Base-by-base conservation (phyloP, 2,888 invertebrate genomes). In the Ceraclea dissimilis region DNA sequence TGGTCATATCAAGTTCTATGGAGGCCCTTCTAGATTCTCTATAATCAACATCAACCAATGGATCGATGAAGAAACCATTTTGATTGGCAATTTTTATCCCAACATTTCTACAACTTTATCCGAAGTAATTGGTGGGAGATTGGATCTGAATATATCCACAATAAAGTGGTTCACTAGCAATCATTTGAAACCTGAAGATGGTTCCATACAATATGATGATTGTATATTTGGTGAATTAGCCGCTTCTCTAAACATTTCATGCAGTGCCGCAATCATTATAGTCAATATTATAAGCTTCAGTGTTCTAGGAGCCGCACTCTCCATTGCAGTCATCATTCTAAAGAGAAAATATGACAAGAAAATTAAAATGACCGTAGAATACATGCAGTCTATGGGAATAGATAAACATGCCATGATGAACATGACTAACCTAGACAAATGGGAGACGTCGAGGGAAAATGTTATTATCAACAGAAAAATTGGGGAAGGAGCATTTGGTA, bases 401-500 rank as follows among this genome's bases (percentile, higher is more conserved):
- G 81, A 83, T 66, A 71, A 73, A 1, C 66, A 67, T 56, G 65
- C 65, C 4, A 61, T 60, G 63, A 70, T 62, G 54, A 68, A 67
- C 59, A 70, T 66, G 70, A 76, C 67, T 0, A 79, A 81, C 13
- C 73, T 91, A 34, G 92, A 93, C 69, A 88, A 89, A 66, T 94
- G 93, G 91, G 94, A 95, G 71, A 80, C 94, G 49, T 82, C 89
- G 0, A 80, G 92, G 53, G 88, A 91, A 65, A 80, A 85, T 54
- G 88, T 95, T 22, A 91, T 93, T 18, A 85, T 93, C 62, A 93
- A 91, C 73, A 78, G 92, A 18, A 87, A 86, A 68, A 74, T 93
- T 19, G 94, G 89, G 8, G 90, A 92, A 69, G 95, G 94, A 16
- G 93, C 93, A 0, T 95, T 94, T 70, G 95, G 95, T 6, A 91